A percentile compares a stretch with the other conserved stretches of the same genome.
Evolutionary conservation across 2,888 invertebrate species (phyloP).

Genomic region (Eulithis prunata): DNA sequence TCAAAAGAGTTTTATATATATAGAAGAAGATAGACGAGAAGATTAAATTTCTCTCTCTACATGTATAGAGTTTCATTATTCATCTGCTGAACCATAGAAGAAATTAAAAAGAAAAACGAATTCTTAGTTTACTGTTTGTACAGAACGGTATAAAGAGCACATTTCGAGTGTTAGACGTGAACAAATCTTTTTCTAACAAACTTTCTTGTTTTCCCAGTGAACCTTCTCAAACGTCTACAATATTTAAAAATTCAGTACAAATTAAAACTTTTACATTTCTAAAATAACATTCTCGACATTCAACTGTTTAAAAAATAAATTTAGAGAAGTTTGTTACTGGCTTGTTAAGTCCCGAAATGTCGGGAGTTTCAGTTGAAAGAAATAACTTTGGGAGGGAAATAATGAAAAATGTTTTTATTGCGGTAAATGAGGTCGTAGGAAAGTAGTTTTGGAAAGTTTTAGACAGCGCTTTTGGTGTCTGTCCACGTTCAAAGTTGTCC

Average conservation of each 20-base stretch:
- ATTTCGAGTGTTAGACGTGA: too few relatives aligned
- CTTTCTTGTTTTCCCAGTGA: background rate
- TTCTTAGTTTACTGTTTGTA: too few relatives aligned
- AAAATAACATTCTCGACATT: conserved; percentile 33
- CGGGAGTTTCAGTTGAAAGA: conserved; percentile 16
- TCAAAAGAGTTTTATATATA: too few relatives aligned
- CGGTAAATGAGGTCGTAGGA: conserved; percentile 9
- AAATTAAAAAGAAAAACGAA: too few relatives aligned
- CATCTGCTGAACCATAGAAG: too few relatives aligned
- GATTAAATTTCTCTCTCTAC: too few relatives aligned
- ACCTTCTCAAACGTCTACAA: conserved; percentile 8
- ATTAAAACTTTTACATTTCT: conserved; percentile 36
- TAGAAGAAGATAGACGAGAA: too few relatives aligned
- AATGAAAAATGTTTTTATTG: conserved; percentile 19
- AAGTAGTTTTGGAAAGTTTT: conserved; percentile 11
- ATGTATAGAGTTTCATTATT: too few relatives aligned
- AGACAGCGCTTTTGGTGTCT: background rate
- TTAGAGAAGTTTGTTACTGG: conserved; percentile 30
- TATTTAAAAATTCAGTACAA: conserved; percentile 34
- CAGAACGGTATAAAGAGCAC: too few relatives aligned
- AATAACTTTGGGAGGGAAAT: conserved; percentile 23
- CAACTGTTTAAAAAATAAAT: conserved; percentile 33
- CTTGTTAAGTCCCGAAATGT: conserved; percentile 30
- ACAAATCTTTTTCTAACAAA: background rate
- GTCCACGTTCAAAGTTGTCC: background rate